Percentiles rank a stretch among this genome's conserved stretches.
phyloP scores from a whole-genome alignment of 2,888 invertebrate species.

The Cremastinae sp. region DNA sequence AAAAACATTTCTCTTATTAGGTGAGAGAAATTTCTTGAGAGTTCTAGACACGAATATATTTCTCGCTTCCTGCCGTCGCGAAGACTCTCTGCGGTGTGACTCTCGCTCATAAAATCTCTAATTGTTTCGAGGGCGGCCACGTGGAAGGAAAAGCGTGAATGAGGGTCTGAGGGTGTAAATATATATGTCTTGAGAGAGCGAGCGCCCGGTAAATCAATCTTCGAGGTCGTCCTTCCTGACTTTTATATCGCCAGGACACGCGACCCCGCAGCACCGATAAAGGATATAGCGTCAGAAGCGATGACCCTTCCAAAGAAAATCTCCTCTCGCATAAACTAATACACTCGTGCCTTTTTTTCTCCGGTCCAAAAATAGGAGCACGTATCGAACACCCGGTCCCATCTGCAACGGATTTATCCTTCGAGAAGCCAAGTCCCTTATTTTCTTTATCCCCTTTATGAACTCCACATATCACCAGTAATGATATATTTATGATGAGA shows the following conservation, averaged over 20 bases:
- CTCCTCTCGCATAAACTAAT: slow-evolving; percentile 12
- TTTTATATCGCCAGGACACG: slow-evolving; percentile 27
- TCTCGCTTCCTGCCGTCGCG: slow-evolving; percentile 32
- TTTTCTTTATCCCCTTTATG: slow-evolving; percentile 15
- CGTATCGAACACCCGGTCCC: not conserved
- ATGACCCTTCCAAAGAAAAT: slow-evolving; percentile 6
- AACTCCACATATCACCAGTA: not conserved
- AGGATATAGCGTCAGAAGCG: slow-evolving; percentile 46
- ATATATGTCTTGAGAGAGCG: slow-evolving; percentile 13
- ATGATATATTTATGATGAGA: not conserved
- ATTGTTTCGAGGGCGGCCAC: slow-evolving; percentile 69
- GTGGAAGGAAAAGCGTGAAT: slow-evolving; percentile 44
- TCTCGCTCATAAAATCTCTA: slow-evolving; percentile 70
- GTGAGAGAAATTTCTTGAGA: no score
- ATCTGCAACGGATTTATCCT: slow-evolving; percentile 38
- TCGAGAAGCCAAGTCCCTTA: slow-evolving; percentile 25
- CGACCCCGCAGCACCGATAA: slow-evolving; percentile 46
- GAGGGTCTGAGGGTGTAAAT: slow-evolving; percentile 19
- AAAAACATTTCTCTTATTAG: no score
- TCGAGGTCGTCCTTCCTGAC: slow-evolving; percentile 46
- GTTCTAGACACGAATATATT: no score
- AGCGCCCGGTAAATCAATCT: slow-evolving; percentile 54
- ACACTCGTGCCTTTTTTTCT: not conserved
- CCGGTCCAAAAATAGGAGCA: slow-evolving; percentile 29
- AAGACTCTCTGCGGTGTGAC: slow-evolving; percentile 61